Evolutionary conservation across 2,888 invertebrate species (phyloP), one percentile per base, ranked within the genome.

Genomic region (Philaethria dido): DNA sequence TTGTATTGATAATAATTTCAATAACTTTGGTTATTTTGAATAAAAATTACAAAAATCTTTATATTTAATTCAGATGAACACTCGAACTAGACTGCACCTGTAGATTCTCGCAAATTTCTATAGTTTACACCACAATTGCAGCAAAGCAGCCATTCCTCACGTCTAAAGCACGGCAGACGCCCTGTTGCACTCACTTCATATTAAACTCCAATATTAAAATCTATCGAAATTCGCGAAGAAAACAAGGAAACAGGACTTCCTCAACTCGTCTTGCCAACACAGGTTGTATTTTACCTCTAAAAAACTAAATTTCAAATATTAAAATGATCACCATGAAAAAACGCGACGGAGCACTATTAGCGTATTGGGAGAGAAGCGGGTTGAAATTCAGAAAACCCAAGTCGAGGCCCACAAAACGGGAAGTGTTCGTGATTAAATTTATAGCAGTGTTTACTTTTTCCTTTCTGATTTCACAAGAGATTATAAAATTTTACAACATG

Each of bases 401-500:
- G 3, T 0, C 16, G 8, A 33, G 1, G 8, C 33, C 1, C 33
- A 3, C 1, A 8, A 33, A 6, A 8, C 4, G 33, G 5, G 9
- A 8, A 33, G 8, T 9, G 33, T 33, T 1, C 8, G 1, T 33
- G 5, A 9, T 6, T 8, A 33, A 6, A 8, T 33, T 8, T 2
- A 2, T 16, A 6, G 5, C n/a, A 42, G 1, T 6, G 16, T 6
- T 4, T 3, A 8, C 8, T 1, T 44, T 5, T 8, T 16, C 16
- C 16, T 44, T 5, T 8, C 6, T 44, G 0, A 16, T 44, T 44
- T 0, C 8, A 44, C 44, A 16, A 44, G 16, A 44, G 44, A 1
- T 16, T 8, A 13, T 9, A 29, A 22, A 16, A n/a, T 13, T 22
- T 9, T 73, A 70, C 69, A 66, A 65, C 14, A 52, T 44, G 16